These are phyloP conservation scores for Calliphora vomitoria DNA, from an alignment of 2,888 invertebrate genomes.

Conservation along the genomic window DNA sequence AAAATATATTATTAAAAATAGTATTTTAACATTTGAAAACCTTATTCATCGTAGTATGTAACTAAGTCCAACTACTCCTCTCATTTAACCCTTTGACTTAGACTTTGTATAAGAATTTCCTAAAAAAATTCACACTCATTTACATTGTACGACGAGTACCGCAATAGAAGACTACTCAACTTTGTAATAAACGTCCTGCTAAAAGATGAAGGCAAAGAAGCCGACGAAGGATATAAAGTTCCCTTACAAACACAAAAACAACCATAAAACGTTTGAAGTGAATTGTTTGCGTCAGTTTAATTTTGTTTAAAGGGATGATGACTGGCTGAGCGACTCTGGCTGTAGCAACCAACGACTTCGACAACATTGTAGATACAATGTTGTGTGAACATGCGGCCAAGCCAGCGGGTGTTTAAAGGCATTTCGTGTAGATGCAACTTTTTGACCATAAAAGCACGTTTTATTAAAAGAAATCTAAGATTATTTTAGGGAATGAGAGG, in stretches of 20 bases:
- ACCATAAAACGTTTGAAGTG: slow-evolving; percentile 60
- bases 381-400: slow-evolving; percentile 48
- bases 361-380: slow-evolving; percentile 68
- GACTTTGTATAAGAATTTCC: slow-evolving; percentile 36
- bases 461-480: slow-evolving; percentile 5
- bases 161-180: slow-evolving; percentile 60
- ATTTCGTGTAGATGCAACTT: slow-evolving; percentile 8
- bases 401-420: slow-evolving; percentile 57
- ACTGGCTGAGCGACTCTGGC: neutral
- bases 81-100: neutral
- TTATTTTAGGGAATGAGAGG: neutral
- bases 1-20: no score
- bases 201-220: slow-evolving; percentile 49
- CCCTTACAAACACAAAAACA: neutral
- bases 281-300: slow-evolving; percentile 58
- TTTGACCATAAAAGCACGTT: slow-evolving; percentile 72
- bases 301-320: slow-evolving; percentile 47
- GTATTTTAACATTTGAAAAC: no score
- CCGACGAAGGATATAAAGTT: slow-evolving; percentile 10
- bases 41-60: neutral
- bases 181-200: slow-evolving; percentile 55
- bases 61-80: neutral
- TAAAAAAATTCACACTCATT: neutral
- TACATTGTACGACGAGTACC: slow-evolving; percentile 17
- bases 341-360: slow-evolving; percentile 19